phyloP scores from a whole-genome alignment of 1,140 invertebrate genomes.

The Brachionus manjavacas region DNA sequence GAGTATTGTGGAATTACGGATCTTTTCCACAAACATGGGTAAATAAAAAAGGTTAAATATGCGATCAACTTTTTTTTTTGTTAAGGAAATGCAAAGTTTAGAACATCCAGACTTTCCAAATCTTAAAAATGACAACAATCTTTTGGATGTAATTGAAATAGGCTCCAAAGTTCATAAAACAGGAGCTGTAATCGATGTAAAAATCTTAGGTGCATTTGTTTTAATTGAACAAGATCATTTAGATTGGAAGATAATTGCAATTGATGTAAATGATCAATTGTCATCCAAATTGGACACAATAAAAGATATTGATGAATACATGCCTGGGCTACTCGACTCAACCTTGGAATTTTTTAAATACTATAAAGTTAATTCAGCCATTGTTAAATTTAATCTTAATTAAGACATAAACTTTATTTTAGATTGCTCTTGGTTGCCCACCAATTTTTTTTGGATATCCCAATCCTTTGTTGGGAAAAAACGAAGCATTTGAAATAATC shows the following conservation, averaged over 20 bases:
- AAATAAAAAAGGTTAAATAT: not conserved
- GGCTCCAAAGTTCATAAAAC: constrained; percentile 69
- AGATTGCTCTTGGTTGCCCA: not conserved
- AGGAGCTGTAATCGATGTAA: constrained; percentile 81
- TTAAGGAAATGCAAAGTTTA: constrained; percentile 12
- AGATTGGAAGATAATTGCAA: constrained; percentile 94
- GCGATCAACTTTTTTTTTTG: not conserved
- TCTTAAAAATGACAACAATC: constrained; percentile 94
- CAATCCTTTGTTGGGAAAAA: not conserved
- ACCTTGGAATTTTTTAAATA: constrained; percentile 97
- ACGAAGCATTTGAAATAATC: not conserved
- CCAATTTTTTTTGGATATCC: not conserved
- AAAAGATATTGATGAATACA: constrained; percentile 80
- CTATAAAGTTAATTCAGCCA: constrained; percentile 99
- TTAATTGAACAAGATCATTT: constrained; percentile 91
- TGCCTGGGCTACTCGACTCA: constrained; percentile 86
- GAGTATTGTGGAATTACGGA: constrained; percentile 99
- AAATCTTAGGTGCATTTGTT: constrained; percentile 80
- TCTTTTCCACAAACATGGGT: constrained; percentile 92
- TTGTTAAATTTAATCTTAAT: constrained; percentile 92
- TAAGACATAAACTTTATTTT: constrained; percentile 72
- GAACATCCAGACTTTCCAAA: constrained; percentile 89
- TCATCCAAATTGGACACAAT: constrained; percentile 78
- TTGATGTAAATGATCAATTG: constrained; percentile 83
- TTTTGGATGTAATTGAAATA: constrained; percentile 96